Percentiles rank a stretch among this genome's conserved stretches.
Evolutionary conservation across 2,888 invertebrate genomes (phyloP).

Genomic region (Acanthopleura granulata): DNA sequence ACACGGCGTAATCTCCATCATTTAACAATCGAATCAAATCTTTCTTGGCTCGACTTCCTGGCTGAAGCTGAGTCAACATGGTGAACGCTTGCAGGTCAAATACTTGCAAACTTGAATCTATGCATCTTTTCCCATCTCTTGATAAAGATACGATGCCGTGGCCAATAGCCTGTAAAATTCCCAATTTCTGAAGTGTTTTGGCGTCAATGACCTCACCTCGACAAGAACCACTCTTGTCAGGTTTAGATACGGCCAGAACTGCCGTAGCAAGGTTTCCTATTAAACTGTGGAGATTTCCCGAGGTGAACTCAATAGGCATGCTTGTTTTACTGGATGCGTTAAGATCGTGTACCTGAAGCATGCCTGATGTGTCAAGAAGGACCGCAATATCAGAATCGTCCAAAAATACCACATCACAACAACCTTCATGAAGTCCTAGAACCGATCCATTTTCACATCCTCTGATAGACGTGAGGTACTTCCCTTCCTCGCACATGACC

Average conservation of each 20-base stretch:
- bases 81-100: constrained; percentile 35
- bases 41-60: constrained; percentile 24
- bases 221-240: neutral
- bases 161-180: constrained; percentile 30
- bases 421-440: neutral
- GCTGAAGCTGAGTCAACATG: constrained; percentile 29
- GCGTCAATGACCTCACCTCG: neutral
- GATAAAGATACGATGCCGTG: constrained; percentile 35
- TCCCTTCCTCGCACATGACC: neutral
- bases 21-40: constrained; percentile 30
- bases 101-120: constrained; percentile 35
- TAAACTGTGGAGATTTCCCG: neutral
- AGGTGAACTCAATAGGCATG: neutral
- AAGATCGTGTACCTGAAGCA: neutral
- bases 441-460: neutral
- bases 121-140: constrained; percentile 36
- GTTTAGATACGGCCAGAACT: neutral
- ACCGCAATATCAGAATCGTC: neutral
- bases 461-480: neutral
- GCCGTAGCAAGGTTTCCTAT: neutral
- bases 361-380: neutral
- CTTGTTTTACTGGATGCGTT: neutral
- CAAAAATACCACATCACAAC: constrained; percentile 13
- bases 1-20: constrained; percentile 35
- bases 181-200: constrained; percentile 27